Base-by-base conservation (phyloP, 2,888 invertebrate species). In the Orthonevra nobilis region DNA sequence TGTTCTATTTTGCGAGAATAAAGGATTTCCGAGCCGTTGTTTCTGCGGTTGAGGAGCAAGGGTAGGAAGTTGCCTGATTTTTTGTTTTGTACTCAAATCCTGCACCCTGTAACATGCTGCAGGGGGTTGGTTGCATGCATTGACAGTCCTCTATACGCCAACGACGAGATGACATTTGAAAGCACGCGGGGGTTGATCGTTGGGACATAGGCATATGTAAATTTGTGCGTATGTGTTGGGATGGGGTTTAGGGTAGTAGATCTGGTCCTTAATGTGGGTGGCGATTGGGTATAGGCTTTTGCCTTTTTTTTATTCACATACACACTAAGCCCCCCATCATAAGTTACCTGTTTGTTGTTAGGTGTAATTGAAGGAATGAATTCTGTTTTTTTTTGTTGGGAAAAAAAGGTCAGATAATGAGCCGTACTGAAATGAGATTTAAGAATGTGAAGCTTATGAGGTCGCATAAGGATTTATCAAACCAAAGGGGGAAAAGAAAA, bases 1-100 rank as follows among this genome's bases (percentile, higher is more conserved):
- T 70, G 69, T 70, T 36, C 69, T 61, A 61, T 61, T 60, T 60
- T 52, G 44, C 10, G 15, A 30, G 42, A 61, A 70, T 70, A 70
- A 70, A 61, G 52, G 60, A 60, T 52, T 52, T 70, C 61, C 69
- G 52, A 52, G 20, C 17, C 60, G 50, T 44, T 70, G 69, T 70
- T 66, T 42, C 58, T 60, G 58, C 17, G 58, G 68, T 58, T 23
- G 58, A 38, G 26, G 4, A 5, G 5, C 3, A 23, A 56, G 58
- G 40, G 46, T 58, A 38, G 23, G 48, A 60, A 50, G 32, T 26
- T 46, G 19, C 28, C 32, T 50, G n/a, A 1, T 17, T 12, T 46
- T 36, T 17, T 56, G 4, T 36, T 66, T 23, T 54, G 34, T 44
- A 19, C 9, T 26, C 17, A 28, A 32, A 52, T 9, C 19, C 23